phyloP scores from a whole-genome alignment of 2,888 invertebrate genomes.

The Napeogenes sylphis region DNA sequence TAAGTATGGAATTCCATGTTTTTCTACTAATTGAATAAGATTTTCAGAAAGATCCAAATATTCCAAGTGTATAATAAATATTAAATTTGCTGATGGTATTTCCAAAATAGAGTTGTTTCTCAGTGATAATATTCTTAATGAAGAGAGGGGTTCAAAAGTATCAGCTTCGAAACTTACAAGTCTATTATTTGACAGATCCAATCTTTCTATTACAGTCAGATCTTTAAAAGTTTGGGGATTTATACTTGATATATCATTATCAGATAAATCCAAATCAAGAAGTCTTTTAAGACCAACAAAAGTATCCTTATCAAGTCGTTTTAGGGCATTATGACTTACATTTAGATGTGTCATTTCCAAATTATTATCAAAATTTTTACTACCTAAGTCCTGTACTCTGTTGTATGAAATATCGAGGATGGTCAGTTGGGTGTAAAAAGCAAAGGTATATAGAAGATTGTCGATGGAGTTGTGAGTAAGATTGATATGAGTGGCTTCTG shows the following conservation, averaged over 20 bases:
- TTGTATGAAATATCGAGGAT: conserved; percentile 90
- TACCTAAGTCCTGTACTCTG: conserved; percentile 87
- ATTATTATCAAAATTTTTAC: conserved; percentile 88
- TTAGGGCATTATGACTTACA: conserved; percentile 85
- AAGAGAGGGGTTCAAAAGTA: conserved; percentile 82
- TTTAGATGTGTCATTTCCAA: conserved; percentile 85
- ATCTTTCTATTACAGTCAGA: conserved; percentile 82
- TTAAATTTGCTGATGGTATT: conserved; percentile 83
- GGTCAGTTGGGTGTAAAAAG: conserved; percentile 87
- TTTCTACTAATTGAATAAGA: conserved; percentile 84
- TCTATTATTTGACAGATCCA: conserved; percentile 87
- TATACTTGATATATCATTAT: conserved; percentile 86
- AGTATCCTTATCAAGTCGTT: conserved; percentile 84
- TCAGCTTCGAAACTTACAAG: conserved; percentile 84
- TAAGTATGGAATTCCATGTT: conserved; percentile 84
- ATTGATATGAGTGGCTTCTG: conserved; percentile 89
- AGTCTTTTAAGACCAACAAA: conserved; percentile 85
- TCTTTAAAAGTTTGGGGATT: conserved; percentile 87
- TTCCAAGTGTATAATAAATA: conserved; percentile 81
- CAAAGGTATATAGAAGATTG: conserved; percentile 86
- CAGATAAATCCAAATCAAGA: conserved; percentile 83
- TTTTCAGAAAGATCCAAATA: conserved; percentile 88
- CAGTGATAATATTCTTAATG: conserved; percentile 84
- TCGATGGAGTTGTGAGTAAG: conserved; percentile 90
- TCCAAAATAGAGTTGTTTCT: conserved; percentile 88